Evolutionary conservation across 2,797 vertebrate genomes (phyloP), one percentile per base, ranked within the genome.

Genomic region (Pelochelys cantorii): DNA sequence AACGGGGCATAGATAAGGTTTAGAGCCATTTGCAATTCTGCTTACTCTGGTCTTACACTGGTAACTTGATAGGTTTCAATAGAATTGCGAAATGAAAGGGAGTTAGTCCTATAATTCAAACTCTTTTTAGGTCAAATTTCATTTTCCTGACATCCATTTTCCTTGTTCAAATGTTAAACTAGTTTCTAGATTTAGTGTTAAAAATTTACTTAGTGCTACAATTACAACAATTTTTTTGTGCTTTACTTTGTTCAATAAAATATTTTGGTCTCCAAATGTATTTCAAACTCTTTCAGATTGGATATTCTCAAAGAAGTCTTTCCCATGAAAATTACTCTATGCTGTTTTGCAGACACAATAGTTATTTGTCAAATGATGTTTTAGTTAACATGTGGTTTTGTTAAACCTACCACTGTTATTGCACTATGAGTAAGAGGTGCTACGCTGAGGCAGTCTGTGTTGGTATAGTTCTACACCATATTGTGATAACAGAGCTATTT

Each of bases 391-490:
- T 48, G 95, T 97, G 96, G 94, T 95, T 91, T 85, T 92, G 90
- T 96, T 95, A 85, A 91, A 89, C 85, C 94, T 91, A 90, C 92
- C 93, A 90, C 81, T 94, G 20, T 55, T 95, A 81, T 42, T 95
- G 82, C 31, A 7, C 94, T 94, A 89, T 55, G 86, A 96, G 91
- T 96, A 96, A 94, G 96, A 97, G 97, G 97, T 97, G 97, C 97
- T 97, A 96, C 55, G 83, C 90, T 87, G 90, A 89, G 90, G 93
- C 93, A 90, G 92, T 90, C 84, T 80, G 90, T 90, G 88, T 37
- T 77, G 83, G 79, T 75, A 84, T 87, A 71, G 59, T 80, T 86
- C 14, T 71, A 65, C 82, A 57, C 80, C 81, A 57, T 84, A 15
- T 57, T 85, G 74, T 81, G 27, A 81, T 78, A 83, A 86, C 75